phyloP scores from a whole-genome alignment of 2,113 vertebrate species.

The Datnioides undecimradiatus region DNA sequence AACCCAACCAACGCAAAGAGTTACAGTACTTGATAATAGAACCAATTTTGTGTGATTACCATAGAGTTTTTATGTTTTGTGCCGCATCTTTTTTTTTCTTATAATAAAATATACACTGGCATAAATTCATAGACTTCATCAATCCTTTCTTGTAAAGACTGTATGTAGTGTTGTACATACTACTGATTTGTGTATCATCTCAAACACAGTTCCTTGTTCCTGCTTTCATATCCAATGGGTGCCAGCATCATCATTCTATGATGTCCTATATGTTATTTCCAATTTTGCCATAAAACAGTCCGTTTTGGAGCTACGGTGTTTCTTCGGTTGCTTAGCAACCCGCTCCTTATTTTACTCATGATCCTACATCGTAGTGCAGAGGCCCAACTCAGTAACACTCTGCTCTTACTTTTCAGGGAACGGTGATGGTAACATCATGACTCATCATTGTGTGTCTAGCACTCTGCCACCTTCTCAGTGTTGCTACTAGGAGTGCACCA shows the following conservation, averaged over 20 bases:
- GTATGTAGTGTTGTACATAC: not conserved
- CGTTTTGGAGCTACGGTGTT: not conserved
- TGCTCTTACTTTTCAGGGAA: slow-evolving; percentile 13
- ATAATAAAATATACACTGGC: not conserved
- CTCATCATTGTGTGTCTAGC: slow-evolving; percentile 37
- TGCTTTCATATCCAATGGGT: not conserved
- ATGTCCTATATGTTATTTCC: no score
- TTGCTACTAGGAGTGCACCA: not conserved
- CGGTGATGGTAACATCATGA: slow-evolving; percentile 41
- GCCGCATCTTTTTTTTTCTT: not conserved
- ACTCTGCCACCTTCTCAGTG: slow-evolving; percentile 10
- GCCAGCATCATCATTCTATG: not conserved
- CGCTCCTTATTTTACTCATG: slow-evolving; percentile 1
- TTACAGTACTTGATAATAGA: no score
- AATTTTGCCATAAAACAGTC: not conserved
- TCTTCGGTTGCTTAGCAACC: slow-evolving; percentile 35
- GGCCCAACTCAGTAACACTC: not conserved
- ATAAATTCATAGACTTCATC: not conserved
- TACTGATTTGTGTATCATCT: no score
- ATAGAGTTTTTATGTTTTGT: not conserved
- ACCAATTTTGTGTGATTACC: no score
- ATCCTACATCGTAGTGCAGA: slow-evolving; percentile 5
- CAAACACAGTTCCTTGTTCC: not conserved
- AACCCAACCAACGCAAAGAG: not conserved
- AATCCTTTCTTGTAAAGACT: not conserved